Evolutionary conservation across 2,888 invertebrate genomes (phyloP).

Genomic region (Tanaodytes sp.): DNA sequence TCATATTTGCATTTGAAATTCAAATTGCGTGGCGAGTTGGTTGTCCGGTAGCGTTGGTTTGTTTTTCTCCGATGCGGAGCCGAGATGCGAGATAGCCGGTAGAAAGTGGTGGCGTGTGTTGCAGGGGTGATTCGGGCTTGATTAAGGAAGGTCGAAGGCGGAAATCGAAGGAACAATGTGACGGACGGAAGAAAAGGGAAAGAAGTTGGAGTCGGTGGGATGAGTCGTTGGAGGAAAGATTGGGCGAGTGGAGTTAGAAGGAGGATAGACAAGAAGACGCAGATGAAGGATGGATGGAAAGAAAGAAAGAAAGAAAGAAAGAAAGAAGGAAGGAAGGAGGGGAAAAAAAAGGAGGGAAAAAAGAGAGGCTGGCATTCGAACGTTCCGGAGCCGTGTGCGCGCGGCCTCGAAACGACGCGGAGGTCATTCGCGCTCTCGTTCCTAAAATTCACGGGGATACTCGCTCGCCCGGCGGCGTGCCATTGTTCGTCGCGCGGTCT

Average conservation of each 20-base stretch:
- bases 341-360: not conserved
- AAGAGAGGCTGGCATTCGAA: too few species aligned
- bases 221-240: not conserved
- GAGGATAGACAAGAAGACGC: too few species aligned
- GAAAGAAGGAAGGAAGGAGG: not conserved
- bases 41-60: not conserved
- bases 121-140: slow-evolving; percentile 13
- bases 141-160: slow-evolving; percentile 18
- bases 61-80: too few species aligned
- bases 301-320: not conserved
- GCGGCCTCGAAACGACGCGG: slow-evolving; percentile 36
- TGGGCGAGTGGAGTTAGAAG: too few species aligned
- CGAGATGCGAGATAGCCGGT: not conserved
- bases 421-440: too few species aligned
- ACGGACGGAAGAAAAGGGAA: slow-evolving; percentile 7
- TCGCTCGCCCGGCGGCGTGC: too few species aligned
- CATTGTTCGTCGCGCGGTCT: too few species aligned
- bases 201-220: slow-evolving; percentile 10
- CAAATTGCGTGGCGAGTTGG: not conserved
- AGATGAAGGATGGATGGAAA: not conserved
- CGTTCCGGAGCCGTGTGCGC: too few species aligned
- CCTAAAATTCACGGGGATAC: too few species aligned
- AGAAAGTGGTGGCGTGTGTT: slow-evolving; percentile 9
- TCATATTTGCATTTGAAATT: slow-evolving; percentile 2
- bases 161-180: slow-evolving; percentile 22